These are phyloP conservation scores for Psettodes erumei DNA, from an alignment of 2,113 vertebrate genomes.

Conservation along the genomic window DNA sequence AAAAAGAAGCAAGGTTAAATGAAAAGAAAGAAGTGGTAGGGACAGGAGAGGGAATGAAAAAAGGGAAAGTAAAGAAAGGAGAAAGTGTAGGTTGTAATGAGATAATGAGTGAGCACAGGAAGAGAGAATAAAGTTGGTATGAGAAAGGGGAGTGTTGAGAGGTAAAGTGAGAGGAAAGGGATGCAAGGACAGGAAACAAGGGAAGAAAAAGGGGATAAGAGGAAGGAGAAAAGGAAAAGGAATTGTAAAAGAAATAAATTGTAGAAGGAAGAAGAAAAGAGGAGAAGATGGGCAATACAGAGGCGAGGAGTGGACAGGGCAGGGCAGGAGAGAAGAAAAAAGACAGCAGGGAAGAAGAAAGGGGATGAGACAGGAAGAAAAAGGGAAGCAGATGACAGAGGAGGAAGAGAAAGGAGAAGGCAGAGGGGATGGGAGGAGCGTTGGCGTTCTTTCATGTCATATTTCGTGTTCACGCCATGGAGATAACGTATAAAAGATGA, in stretches of 20 bases:
- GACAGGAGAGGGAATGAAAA: not conserved
- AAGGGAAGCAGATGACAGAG: not conserved
- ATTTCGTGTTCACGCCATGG: conserved; percentile 15
- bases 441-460: conserved; percentile 53
- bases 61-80: not conserved
- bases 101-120: not conserved
- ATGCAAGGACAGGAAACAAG: not conserved
- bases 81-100: not conserved
- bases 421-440: conserved; percentile 41
- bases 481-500: conserved; percentile 58
- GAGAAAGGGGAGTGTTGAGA: not conserved
- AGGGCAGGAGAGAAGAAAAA: not conserved
- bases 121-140: not conserved
- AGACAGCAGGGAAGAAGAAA: not conserved
- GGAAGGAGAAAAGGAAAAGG: no score
- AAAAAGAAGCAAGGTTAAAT: not conserved
- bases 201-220: not conserved
- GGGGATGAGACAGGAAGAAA: not conserved
- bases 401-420: conserved; percentile 8
- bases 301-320: not conserved
- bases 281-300: not conserved
- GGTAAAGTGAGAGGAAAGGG: not conserved
- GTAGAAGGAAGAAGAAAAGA: not conserved
- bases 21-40: not conserved
- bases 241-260: no score